A percentile compares a stretch with the other conserved stretches of the same genome.
These are phyloP conservation scores for Seira ritae DNA, from an alignment of 2,888 invertebrate genomes.

Conservation along the genomic window DNA sequence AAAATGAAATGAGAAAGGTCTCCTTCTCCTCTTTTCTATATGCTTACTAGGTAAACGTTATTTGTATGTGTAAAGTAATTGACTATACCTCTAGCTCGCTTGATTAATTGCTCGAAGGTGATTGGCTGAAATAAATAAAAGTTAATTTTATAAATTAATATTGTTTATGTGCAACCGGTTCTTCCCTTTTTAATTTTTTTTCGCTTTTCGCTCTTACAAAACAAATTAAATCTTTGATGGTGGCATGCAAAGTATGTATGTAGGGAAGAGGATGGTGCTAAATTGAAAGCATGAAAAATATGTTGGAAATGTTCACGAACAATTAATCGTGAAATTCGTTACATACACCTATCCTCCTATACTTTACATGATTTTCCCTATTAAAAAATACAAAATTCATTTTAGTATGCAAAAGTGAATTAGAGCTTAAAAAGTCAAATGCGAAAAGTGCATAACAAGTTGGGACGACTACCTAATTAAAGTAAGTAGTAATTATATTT, in stretches of 20 bases:
- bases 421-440: background rate
- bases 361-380: no score
- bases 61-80: constrained; percentile 58
- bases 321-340: background rate
- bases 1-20: no score
- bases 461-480: no score
- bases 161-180: constrained; percentile 62
- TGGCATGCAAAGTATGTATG: background rate
- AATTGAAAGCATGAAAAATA: background rate
- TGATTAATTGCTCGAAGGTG: constrained; percentile 60
- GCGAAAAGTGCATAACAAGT: no score
- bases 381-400: background rate
- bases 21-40: no score
- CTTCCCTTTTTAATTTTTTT: constrained; percentile 21
- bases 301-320: background rate
- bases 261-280: background rate
- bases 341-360: background rate
- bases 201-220: no score
- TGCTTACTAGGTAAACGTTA: no score
- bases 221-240: constrained; percentile 50
- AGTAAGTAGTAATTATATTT: constrained; percentile 61
- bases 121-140: constrained; percentile 63
- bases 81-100: no score
- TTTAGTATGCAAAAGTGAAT: background rate
- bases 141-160: constrained; percentile 63